Evolutionary conservation across 2,113 vertebrate species (phyloP).

Genomic region (Camelus dromedarius): DNA sequence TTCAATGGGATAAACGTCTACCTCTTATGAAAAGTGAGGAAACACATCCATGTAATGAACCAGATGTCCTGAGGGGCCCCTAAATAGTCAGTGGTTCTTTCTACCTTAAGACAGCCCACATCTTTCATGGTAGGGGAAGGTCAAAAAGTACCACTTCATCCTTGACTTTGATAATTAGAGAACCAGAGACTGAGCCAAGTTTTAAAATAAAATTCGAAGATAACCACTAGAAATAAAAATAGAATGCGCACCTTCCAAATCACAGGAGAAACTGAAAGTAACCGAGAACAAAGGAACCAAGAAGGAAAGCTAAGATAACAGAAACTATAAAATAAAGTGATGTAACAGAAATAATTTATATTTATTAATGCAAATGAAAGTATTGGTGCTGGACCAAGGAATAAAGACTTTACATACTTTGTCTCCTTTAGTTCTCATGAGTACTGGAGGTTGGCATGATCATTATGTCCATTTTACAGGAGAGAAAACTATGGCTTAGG

Average conservation of each 20-base stretch:
- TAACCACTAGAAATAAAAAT: constrained; percentile 14
- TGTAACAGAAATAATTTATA: not conserved
- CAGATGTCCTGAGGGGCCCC: not conserved
- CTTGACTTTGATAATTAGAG: not conserved
- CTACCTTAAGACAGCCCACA: not conserved
- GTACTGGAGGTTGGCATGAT: not conserved
- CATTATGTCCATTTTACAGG: not conserved
- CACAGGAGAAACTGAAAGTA: constrained; percentile 12
- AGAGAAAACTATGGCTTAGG: constrained; percentile 29
- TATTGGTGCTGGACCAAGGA: not conserved
- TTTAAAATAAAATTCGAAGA: constrained; percentile 57
- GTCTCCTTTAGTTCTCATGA: not conserved
- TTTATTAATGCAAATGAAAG: not conserved
- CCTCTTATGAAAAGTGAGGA: not conserved
- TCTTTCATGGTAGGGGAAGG: not conserved
- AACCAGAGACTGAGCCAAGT: not conserved
- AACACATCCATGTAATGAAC: not conserved
- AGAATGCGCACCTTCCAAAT: not conserved
- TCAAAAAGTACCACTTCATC: not conserved
- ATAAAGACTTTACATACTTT: not conserved
- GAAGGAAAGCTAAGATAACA: not conserved
- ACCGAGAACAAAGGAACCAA: not conserved
- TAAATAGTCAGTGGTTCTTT: not conserved
- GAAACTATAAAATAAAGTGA: not conserved
- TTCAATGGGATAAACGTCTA: not conserved